Percentiles rank a stretch among this genome's conserved stretches.
These are phyloP conservation scores for Hymenopus coronatus DNA, from an alignment of 2,888 invertebrate genomes.

Conservation along the genomic window DNA sequence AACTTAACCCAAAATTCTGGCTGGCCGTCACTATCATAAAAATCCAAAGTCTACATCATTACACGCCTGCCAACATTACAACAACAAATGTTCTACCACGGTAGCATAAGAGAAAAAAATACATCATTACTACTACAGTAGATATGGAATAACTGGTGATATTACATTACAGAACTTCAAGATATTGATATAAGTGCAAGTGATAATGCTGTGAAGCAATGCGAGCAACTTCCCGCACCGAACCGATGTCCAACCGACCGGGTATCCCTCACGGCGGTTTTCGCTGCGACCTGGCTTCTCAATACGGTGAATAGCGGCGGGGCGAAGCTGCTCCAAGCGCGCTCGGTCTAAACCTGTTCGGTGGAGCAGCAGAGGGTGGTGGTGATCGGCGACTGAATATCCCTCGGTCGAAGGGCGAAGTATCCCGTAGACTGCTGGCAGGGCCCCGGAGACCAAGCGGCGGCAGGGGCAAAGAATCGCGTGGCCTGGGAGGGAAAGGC, in stretches of 20 bases:
- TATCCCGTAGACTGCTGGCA: slow-evolving; percentile 65
- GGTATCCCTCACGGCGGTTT: not conserved
- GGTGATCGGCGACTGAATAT: slow-evolving; percentile 84
- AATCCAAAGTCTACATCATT: not conserved
- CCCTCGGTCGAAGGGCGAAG: slow-evolving; percentile 58
- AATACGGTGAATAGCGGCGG: slow-evolving; percentile 83
- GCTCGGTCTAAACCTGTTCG: slow-evolving; percentile 55
- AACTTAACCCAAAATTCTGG: not conserved
- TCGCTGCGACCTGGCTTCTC: slow-evolving; percentile 39
- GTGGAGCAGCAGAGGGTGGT: slow-evolving; percentile 45
- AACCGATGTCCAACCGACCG: not conserved
- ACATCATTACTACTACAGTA: not conserved
- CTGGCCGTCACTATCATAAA: not conserved
- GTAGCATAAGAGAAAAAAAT: not conserved
- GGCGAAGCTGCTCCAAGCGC: slow-evolving; percentile 81
- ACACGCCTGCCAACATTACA: not conserved
- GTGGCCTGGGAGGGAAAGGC: slow-evolving; percentile 58
- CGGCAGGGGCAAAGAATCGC: slow-evolving; percentile 75
- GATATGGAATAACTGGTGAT: not conserved
- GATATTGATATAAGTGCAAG: not conserved
- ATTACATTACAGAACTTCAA: not conserved
- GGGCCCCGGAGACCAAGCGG: slow-evolving; percentile 60
- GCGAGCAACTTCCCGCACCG: not conserved
- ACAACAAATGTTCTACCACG: not conserved
- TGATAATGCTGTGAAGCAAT: not conserved